Percentiles rank a stretch among this genome's conserved stretches.
Conservation (phyloP, 1,140 invertebrate species). For the Hypsibius dujardini region DNA sequence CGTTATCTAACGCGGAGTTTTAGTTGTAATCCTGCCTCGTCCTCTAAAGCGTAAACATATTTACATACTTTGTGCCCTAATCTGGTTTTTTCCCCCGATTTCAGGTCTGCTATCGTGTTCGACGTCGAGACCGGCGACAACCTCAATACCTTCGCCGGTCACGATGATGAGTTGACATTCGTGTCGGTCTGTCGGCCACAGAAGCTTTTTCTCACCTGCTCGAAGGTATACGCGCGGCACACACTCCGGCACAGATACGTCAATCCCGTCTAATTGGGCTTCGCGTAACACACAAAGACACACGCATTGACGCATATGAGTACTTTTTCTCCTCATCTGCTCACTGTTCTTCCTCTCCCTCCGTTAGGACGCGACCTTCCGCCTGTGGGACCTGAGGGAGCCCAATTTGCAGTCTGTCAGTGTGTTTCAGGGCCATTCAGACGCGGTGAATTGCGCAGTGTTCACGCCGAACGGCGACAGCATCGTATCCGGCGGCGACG, state of each 20-base stretch:
- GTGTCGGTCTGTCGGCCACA: conserved; percentile 72
- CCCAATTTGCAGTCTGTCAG: conserved; percentile 73
- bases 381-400: conserved; percentile 92
- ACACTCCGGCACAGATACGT: too few species aligned
- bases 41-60: too few species aligned
- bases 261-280: too few species aligned
- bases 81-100: too few species aligned
- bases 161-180: conserved; percentile 88
- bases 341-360: too few species aligned
- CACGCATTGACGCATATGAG: too few species aligned
- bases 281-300: too few species aligned
- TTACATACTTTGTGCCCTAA: too few species aligned
- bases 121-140: conserved; percentile 85
- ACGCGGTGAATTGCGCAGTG: conserved; percentile 90
- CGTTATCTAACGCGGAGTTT: too few species aligned
- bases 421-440: conserved; percentile 93
- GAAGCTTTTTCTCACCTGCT: conserved; percentile 80
- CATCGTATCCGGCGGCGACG: conserved; percentile 90
- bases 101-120: conserved; percentile 65
- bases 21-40: too few species aligned
- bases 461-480: conserved; percentile 76
- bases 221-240: conserved; percentile 36
- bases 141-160: conserved; percentile 52
- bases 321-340: too few species aligned
- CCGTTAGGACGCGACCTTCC: conserved; percentile 71